These are phyloP conservation scores for Lysiphlebus fabarum DNA, from an alignment of 1,140 invertebrate genomes.

Conservation along the genomic window DNA sequence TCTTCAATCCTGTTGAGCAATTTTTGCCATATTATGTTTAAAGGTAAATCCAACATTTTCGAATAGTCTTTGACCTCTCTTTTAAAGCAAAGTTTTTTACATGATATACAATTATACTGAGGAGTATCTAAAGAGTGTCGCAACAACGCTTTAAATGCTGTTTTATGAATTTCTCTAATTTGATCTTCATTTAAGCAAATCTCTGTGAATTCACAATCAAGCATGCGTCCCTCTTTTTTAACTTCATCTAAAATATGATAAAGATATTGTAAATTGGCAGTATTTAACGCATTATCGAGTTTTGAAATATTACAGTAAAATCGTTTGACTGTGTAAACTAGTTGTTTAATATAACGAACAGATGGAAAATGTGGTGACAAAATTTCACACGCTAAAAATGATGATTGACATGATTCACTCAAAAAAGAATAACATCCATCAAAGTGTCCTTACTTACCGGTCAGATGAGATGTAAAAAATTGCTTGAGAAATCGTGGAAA, in stretches of 20 bases:
- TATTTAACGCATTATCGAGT: too few species aligned
- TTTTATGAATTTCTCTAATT: neutral
- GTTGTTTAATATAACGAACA: neutral
- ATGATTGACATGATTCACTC: too few species aligned
- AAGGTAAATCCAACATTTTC: neutral
- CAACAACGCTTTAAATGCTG: neutral
- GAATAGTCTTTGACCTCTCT: neutral
- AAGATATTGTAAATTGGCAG: neutral
- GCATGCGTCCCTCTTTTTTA: neutral
- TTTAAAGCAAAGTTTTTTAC: neutral
- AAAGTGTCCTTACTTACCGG: neutral
- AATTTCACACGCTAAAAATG: neutral
- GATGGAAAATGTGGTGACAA: neutral
- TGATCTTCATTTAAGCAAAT: slow-evolving; percentile 5
- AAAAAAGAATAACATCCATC: neutral
- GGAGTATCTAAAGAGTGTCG: neutral
- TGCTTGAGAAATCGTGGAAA: neutral
- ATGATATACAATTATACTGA: slow-evolving; percentile 1
- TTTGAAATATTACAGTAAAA: too few species aligned
- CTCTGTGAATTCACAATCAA: neutral
- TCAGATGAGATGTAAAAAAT: neutral
- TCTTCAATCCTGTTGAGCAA: slow-evolving; percentile 5
- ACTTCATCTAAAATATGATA: neutral
- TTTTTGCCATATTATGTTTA: slow-evolving; percentile 1
- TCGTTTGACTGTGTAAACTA: neutral